A percentile compares a stretch with the other conserved stretches of the same genome.
Conservation (phyloP, 2,888 invertebrate genomes). For the Meteorus colon region DNA sequence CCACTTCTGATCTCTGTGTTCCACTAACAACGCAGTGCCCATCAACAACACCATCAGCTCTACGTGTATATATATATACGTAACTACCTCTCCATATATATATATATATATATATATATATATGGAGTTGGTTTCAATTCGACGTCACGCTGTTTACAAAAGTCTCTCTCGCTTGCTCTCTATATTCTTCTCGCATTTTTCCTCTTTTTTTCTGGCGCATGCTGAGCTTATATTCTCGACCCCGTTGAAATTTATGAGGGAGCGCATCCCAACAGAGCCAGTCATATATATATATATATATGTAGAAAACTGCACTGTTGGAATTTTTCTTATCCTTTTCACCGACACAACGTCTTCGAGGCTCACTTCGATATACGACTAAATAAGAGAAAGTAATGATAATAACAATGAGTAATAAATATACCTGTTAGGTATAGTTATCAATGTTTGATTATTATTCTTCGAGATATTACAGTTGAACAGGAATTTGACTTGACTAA, state of each 20-base stretch:
- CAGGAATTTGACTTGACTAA: too few species aligned
- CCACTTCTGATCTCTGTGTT: neutral
- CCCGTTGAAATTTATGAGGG: slow-evolving; percentile 1
- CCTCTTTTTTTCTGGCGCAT: neutral
- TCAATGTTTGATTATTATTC: too few species aligned
- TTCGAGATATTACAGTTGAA: too few species aligned
- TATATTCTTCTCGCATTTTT: neutral
- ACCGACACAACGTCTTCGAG: neutral
- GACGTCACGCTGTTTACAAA: slow-evolving; percentile 22
- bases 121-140: neutral
- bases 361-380: neutral
- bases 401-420: neutral
- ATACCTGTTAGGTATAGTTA: neutral
- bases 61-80: neutral
- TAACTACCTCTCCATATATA: neutral
- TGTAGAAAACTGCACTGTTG: neutral
- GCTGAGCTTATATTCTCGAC: neutral
- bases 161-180: neutral
- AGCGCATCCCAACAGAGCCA: neutral
- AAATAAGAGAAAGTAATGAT: neutral
- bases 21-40: slow-evolving; percentile 4
- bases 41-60: neutral
- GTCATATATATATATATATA: neutral
- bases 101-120: neutral
- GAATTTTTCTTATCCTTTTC: neutral